Conservation (phyloP, 92 coral and sea anemone genomes). For the Palythoa grandis region DNA sequence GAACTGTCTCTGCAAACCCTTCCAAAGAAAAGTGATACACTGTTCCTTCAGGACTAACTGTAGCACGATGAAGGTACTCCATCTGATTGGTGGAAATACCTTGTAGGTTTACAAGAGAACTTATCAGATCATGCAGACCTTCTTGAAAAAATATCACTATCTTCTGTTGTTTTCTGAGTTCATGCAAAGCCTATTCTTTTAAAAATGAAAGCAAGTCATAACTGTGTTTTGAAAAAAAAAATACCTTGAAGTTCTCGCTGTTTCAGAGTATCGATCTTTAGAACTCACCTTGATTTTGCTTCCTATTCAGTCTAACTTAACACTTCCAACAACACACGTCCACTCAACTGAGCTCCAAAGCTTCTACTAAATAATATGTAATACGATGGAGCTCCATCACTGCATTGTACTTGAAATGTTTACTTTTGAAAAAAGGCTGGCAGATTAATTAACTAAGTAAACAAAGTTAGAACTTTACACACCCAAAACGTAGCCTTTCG, state of each 20-base stretch:
- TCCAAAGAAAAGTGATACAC: slow-evolving; percentile 45
- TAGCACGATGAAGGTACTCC: background rate
- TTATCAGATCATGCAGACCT: background rate
- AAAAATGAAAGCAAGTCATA: slow-evolving; percentile 16
- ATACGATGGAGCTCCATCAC: slow-evolving; percentile 21
- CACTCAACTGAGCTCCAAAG: slow-evolving; percentile 6
- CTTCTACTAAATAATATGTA: slow-evolving; percentile 28
- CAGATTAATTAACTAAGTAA: background rate
- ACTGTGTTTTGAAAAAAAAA: slow-evolving; percentile 11
- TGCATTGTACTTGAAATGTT: slow-evolving; percentile 30
- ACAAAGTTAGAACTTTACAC: no score
- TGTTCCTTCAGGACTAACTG: slow-evolving; percentile 64
- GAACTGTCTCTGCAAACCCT: slow-evolving; percentile 58
- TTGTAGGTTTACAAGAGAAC: slow-evolving; percentile 11
- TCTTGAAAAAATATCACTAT: slow-evolving; percentile 16
- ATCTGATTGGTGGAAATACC: background rate
- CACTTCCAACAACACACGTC: slow-evolving; percentile 1
- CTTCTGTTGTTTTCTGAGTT: background rate
- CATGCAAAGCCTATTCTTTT: slow-evolving; percentile 18
- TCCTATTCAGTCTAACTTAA: background rate
- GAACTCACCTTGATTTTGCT: slow-evolving; percentile 5
- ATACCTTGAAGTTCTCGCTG: slow-evolving; percentile 6
- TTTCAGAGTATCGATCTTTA: slow-evolving; percentile 21
- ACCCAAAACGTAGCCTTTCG: no score
- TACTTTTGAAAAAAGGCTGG: slow-evolving; percentile 13